Conservation (phyloP, 2,113 vertebrate genomes). For the Paraplagusia blochii region DNA sequence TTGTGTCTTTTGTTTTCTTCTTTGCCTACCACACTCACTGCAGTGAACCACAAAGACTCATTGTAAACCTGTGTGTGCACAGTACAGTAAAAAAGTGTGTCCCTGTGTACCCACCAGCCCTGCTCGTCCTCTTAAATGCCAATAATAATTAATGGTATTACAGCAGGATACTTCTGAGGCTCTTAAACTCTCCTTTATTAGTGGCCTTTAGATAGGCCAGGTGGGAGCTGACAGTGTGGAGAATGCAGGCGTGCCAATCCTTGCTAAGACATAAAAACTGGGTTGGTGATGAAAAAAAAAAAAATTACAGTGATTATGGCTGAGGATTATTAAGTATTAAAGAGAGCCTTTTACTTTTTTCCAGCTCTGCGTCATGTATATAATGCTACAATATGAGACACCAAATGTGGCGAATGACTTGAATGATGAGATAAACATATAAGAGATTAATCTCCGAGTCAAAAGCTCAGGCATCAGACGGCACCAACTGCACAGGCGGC, state of each 20-base stretch:
- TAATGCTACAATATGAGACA: not conserved
- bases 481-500: not conserved
- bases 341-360: no score
- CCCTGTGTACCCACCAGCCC: conserved; percentile 50
- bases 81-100: conserved; percentile 62
- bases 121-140: conserved; percentile 70
- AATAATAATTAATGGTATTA: conserved; percentile 75
- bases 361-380: not conserved
- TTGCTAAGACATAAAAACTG: conserved; percentile 22
- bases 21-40: conserved; percentile 8
- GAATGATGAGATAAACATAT: not conserved
- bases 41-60: conserved; percentile 13
- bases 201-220: conserved; percentile 49
- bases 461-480: no score
- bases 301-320: not conserved
- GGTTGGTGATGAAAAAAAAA: not conserved
- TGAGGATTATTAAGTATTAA: conserved; percentile 14
- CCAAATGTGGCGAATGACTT: not conserved
- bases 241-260: conserved; percentile 23
- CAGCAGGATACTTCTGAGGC: conserved; percentile 63
- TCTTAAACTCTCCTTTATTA: conserved; percentile 67
- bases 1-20: conserved; percentile 8
- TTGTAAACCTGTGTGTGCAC: conserved; percentile 56
- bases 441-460: not conserved
- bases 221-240: conserved; percentile 27